Evolutionary conservation across 2,888 invertebrate genomes (phyloP).

Genomic region (Seira ritae): DNA sequence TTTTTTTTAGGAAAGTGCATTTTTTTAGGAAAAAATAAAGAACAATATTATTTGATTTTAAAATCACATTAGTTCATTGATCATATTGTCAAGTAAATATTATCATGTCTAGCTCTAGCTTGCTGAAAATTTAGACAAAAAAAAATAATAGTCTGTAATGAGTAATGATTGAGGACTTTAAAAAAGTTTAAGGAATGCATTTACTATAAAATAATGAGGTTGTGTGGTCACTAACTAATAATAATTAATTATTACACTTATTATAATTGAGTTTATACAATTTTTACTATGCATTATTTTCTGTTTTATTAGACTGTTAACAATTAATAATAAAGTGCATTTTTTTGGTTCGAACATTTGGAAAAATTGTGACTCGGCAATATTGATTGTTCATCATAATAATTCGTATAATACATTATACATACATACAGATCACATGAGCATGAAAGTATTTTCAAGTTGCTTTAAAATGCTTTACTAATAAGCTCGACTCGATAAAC

Average conservation of each 20-base stretch:
- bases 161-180: no score
- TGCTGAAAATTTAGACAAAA: no score
- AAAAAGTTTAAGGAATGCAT: no score
- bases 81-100: no score
- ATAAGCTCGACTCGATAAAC: conserved; percentile 77
- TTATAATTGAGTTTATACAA: neutral
- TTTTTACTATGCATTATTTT: neutral
- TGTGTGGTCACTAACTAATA: neutral
- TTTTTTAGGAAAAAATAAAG: no score
- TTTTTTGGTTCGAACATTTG: neutral
- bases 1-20: no score
- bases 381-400: neutral
- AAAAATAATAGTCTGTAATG: no score
- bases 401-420: neutral
- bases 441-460: neutral
- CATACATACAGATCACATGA: neutral
- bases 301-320: neutral
- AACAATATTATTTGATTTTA: no score
- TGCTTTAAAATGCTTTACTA: neutral
- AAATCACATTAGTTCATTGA: no score
- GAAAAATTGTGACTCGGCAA: no score
- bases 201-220: no score
- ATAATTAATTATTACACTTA: neutral
- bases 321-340: neutral
- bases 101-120: no score